Base-by-base conservation (phyloP, 1,140 invertebrate species). In the Drosophila eugracilis region DNA sequence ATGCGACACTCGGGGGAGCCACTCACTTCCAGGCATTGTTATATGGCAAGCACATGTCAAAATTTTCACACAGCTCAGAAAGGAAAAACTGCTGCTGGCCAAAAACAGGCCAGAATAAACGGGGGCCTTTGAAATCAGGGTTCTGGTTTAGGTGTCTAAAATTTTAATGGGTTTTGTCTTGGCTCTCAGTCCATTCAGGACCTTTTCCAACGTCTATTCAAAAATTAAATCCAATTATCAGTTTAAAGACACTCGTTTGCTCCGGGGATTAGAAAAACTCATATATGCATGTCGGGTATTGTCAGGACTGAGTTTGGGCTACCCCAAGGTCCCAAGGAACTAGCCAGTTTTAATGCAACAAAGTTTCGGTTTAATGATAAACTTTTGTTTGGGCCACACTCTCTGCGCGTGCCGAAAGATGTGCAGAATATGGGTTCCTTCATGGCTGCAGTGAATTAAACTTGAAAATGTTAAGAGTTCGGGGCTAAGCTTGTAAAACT, bases 181-280 rank as follows among this genome's bases (percentile, higher is more conserved):
- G 62, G 47, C 21, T 48, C 15, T 9, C 12, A 41, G 48, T 48
- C 49, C 52, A 55, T 14, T 50, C 48, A 21, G 12, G 28, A 14
- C 55, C 42, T 9, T 15, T n/a, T n/a, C n/a, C 26, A 39, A 39
- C 30, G 69, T 50, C 75, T 88, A 75, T 77, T 88, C 83, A 88
- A 88, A 88, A 88, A 88, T 88, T 88, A 89, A 88, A 88, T 88
- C 83, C 84, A 88, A 88, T 88, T 88, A 88, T 88, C 83, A 89
- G 83, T 88, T 83, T 78, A 88, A 88, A 75, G 75, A 79, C 83
- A 86, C 75, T 86, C 84, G 75, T 67, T 67, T 69, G 47, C 65
- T 67, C 37, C 62, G 19, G 65, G 65, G 65, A 69, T 69, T 53
- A 52, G 47, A 19, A 37, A 41, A 44, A 50, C 47, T 69, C 65